A percentile compares a stretch with the other conserved stretches of the same genome.
Conservation (phyloP, 2,888 invertebrate species). For the Mythimna ferrago region DNA sequence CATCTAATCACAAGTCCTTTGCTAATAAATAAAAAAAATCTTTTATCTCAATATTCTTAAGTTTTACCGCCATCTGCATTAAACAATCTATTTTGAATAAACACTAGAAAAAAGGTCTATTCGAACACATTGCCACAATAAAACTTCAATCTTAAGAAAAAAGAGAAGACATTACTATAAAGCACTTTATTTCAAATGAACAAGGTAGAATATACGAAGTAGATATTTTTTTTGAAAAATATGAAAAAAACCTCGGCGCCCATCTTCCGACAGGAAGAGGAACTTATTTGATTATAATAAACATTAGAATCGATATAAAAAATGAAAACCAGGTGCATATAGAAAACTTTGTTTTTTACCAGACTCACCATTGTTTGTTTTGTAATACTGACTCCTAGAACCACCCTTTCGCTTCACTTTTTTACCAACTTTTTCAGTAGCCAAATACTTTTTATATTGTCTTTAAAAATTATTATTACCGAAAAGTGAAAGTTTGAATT, state of each 20-base stretch:
- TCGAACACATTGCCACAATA: constrained; percentile 85
- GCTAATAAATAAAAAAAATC: constrained; percentile 29
- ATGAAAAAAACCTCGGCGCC: constrained; percentile 83
- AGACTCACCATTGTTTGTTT: constrained; percentile 79
- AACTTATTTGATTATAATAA: constrained; percentile 90
- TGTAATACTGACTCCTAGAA: constrained; percentile 75
- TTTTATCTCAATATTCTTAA: constrained; percentile 55
- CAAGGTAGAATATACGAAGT: constrained; percentile 64
- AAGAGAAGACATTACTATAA: constrained; percentile 17
- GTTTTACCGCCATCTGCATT: constrained; percentile 82
- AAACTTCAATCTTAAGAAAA: constrained; percentile 68
- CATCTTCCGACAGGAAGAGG: constrained; percentile 89
- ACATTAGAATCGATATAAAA: constrained; percentile 84
- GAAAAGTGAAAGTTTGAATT: constrained; percentile 82
- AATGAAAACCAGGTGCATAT: constrained; percentile 85
- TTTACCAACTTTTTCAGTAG: constrained; percentile 74
- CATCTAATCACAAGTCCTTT: constrained; percentile 2
- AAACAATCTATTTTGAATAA: constrained; percentile 81
- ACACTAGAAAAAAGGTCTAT: constrained; percentile 76
- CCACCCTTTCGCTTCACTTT: constrained; percentile 78
- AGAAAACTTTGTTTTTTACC: constrained; percentile 80
- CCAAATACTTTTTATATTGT: constrained; percentile 68
- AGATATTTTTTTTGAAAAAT: constrained; percentile 67
- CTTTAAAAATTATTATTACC: constrained; percentile 70
- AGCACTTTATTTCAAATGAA: constrained; percentile 57